Conservation (phyloP, 2,888 invertebrate genomes). For the Digitonthophagus gazella region DNA sequence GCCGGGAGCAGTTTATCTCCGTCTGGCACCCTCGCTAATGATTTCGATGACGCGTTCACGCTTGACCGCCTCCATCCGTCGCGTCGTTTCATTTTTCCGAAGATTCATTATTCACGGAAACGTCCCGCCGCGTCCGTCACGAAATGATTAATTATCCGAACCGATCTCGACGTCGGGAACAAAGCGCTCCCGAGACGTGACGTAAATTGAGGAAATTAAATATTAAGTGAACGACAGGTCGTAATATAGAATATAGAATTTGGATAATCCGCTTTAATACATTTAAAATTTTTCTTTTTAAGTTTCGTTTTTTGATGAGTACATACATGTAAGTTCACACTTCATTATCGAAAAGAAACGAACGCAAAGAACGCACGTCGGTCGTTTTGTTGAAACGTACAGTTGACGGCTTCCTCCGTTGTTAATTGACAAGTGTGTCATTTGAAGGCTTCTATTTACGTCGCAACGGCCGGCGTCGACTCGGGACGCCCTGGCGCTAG, state of each 20-base stretch:
- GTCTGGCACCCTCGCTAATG: conserved; percentile 37
- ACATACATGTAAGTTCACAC: not conserved
- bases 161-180: not conserved
- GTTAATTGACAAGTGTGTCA: conserved; percentile 25
- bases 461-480: conserved; percentile 13
- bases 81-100: not conserved
- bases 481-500: conserved; percentile 14
- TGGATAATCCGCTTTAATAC: too few species aligned
- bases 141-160: not conserved
- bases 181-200: not conserved
- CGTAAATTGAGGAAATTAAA: too few species aligned
- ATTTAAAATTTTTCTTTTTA: too few species aligned
- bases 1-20: not conserved
- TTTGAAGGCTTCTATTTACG: conserved; percentile 21
- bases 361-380: not conserved
- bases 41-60: conserved; percentile 42
- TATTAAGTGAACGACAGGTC: too few species aligned
- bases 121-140: not conserved
- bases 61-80: conserved; percentile 25
- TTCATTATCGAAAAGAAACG: not conserved
- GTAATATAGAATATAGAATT: too few species aligned
- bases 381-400: not conserved
- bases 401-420: not conserved
- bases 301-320: not conserved
- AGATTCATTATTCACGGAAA: not conserved